These are phyloP conservation scores for Drosophila mulleri DNA, from an alignment of 2,888 invertebrate species.

Conservation along the genomic window DNA sequence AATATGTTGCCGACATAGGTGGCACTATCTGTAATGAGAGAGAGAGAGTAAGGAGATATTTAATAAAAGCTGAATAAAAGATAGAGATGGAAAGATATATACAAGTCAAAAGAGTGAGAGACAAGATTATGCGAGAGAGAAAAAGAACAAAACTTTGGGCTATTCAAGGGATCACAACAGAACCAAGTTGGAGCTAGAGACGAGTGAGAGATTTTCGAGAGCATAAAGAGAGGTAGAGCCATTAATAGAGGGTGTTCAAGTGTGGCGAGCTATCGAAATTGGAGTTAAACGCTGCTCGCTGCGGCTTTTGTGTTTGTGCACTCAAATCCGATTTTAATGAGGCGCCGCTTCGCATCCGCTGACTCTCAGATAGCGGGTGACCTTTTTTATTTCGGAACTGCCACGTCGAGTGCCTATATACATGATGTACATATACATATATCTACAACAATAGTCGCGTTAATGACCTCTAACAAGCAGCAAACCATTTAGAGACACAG, in stretches of 20 bases:
- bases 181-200: not conserved
- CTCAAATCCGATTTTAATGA: slow-evolving; percentile 67
- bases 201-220: not conserved
- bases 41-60: not conserved
- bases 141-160: too few species aligned
- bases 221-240: not conserved
- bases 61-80: slow-evolving; percentile 28
- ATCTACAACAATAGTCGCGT: slow-evolving; percentile 72
- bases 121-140: not conserved
- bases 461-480: slow-evolving; percentile 82
- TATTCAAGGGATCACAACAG: not conserved
- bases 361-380: slow-evolving; percentile 52
- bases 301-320: slow-evolving; percentile 65
- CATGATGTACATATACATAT: not conserved
- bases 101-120: not conserved
- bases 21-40: slow-evolving; percentile 82
- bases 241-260: slow-evolving; percentile 38
- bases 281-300: slow-evolving; percentile 36
- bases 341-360: slow-evolving; percentile 54
- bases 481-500: slow-evolving; percentile 62
- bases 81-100: not conserved
- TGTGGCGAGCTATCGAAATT: slow-evolving; percentile 54
- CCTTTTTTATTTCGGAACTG: slow-evolving; percentile 49
- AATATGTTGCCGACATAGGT: slow-evolving; percentile 91
- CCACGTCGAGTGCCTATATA: slow-evolving; percentile 36